phyloP scores from a whole-genome alignment of 2,888 invertebrate species.

The Ophioninae sp. region DNA sequence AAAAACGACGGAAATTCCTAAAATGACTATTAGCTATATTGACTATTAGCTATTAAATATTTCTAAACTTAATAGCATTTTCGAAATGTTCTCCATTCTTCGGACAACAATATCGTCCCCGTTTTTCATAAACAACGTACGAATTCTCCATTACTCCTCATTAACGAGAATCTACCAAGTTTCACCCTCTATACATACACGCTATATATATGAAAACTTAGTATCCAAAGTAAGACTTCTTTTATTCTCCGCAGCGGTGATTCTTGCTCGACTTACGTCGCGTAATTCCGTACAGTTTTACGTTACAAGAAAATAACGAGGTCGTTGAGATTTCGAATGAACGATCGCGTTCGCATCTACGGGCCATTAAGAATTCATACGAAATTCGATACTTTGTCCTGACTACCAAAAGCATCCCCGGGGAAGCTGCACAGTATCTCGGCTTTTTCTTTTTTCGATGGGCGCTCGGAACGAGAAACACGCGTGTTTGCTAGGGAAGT shows the following conservation, averaged over 20 bases:
- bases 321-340: not conserved
- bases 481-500: not conserved
- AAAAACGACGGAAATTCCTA: no score
- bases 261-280: not conserved
- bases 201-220: not conserved
- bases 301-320: not conserved
- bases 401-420: slow-evolving; percentile 14
- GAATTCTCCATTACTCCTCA: not conserved
- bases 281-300: not conserved
- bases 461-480: not conserved
- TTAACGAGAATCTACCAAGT: not conserved
- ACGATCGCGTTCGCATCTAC: not conserved
- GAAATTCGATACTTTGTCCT: slow-evolving; percentile 27
- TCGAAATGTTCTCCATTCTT: no score
- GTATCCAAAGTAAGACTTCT: not conserved
- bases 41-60: no score
- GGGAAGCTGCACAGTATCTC: slow-evolving; percentile 25
- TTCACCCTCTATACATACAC: not conserved
- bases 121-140: no score
- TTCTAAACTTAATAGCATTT: no score
- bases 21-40: no score
- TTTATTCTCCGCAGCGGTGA: not conserved
- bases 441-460: slow-evolving; percentile 6
- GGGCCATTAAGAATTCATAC: slow-evolving; percentile 36
- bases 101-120: no score